phyloP scores from a whole-genome alignment of 2,113 vertebrate species.

The Phrynosoma platyrhinos region DNA sequence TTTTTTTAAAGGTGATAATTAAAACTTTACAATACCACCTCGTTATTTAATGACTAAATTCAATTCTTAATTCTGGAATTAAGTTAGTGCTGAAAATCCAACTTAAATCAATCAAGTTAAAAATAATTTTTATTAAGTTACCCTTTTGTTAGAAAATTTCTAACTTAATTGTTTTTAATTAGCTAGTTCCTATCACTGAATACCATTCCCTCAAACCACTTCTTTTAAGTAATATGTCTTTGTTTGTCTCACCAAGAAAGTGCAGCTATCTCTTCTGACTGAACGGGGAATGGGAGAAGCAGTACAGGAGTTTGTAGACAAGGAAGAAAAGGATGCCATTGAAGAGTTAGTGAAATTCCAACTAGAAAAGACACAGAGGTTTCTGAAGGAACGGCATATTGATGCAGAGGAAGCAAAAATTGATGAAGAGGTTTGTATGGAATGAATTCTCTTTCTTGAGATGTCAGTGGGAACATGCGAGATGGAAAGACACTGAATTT shows the following conservation, averaged over 20 bases:
- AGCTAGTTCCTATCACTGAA: background rate
- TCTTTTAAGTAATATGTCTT: background rate
- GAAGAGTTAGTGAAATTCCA: conserved; percentile 95
- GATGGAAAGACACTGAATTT: no score
- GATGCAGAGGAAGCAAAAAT: conserved; percentile 90
- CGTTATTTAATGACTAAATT: no score
- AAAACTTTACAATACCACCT: no score
- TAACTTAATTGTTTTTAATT: no score
- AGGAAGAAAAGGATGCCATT: conserved; percentile 96
- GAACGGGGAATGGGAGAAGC: conserved; percentile 98
- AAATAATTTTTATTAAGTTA: no score
- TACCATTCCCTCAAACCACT: background rate
- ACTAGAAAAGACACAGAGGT: conserved; percentile 93
- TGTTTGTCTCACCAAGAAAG: conserved; percentile 77
- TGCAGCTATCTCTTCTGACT: conserved; percentile 93
- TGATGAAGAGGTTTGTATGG: conserved; percentile 86
- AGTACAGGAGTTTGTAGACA: conserved; percentile 97
- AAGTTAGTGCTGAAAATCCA: no score
- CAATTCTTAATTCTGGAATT: no score
- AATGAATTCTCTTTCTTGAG: background rate
- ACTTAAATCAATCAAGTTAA: no score
- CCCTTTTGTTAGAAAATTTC: no score
- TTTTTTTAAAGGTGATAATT: no score
- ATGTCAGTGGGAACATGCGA: background rate
- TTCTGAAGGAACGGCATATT: conserved; percentile 87